Conservation (phyloP, 2,113 vertebrate species). For the Triplophysa rosa region DNA sequence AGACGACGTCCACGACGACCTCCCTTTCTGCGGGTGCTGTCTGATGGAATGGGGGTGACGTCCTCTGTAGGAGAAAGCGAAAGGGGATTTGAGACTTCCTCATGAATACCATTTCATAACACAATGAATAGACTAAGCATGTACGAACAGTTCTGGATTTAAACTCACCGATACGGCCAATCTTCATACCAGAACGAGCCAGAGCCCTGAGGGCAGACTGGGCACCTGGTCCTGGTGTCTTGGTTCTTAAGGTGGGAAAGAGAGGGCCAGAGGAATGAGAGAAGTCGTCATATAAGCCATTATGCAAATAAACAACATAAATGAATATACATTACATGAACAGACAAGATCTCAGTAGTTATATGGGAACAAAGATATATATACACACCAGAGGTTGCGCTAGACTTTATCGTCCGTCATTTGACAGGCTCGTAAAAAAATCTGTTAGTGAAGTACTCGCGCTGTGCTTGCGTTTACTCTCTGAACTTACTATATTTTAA, state of each 20-base stretch:
- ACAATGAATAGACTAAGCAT: neutral
- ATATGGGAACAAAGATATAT: no score
- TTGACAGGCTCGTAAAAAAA: no score
- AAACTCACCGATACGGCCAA: conserved; percentile 89
- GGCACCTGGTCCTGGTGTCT: conserved; percentile 96
- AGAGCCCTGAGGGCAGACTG: conserved; percentile 96
- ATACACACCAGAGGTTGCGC: no score
- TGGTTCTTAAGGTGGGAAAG: conserved; percentile 79
- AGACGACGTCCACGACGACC: conserved; percentile 96
- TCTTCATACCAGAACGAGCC: conserved; percentile 98
- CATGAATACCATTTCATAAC: neutral
- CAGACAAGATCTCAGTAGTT: no score
- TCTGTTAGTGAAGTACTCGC: no score
- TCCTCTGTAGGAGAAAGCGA: conserved; percentile 81
- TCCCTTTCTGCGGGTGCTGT: conserved; percentile 98
- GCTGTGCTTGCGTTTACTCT: no score
- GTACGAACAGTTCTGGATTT: no score
- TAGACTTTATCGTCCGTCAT: no score
- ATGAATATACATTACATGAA: neutral
- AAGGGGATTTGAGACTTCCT: conserved; percentile 8
- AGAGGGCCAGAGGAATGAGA: neutral
- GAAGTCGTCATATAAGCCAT: neutral
- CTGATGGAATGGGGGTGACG: conserved; percentile 96
- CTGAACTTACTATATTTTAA: no score
- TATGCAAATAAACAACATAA: neutral